Evolutionary conservation across 2,797 vertebrate genomes (phyloP), one percentile per base, ranked within the genome.

Genomic region (Botia almorhae): DNA sequence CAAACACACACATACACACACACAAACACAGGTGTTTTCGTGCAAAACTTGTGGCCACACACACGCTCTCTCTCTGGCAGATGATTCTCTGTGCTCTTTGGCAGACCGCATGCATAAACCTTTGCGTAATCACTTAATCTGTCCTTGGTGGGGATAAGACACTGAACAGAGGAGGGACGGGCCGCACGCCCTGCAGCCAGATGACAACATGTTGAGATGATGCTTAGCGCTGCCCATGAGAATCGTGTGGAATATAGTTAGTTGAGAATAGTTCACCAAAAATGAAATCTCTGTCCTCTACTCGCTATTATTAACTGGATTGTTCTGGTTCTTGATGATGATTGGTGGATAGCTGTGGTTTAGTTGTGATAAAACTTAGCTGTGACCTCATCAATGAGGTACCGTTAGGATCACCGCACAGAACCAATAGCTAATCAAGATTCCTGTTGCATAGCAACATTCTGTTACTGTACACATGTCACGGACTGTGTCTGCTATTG

Each of bases 121-220:
- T n/a, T 91, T 84, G 51, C 88, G 83, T 83, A 91, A 92, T 91
- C 91, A 89, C 85, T 90, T 88, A 83, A 91, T 91, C 89, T 84
- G 82, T 85, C 85, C 73, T 70, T 80, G 77, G 81, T 87, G 85
- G 89, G 86, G 87, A 89, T 88, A 88, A 82, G 84, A 88, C 81
- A 51, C 56, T 2, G 13, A 33, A 81, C 65, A 81, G 81, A 85
- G 56, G 74, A 76, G 58, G 81, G 36, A 14, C 56, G 26, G 56
- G 4, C 61, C 11, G 26, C 61, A 43, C 51, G 14, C 11, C 64
- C 23, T 23, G 53, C 60, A 48, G 63, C 43, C 48, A 63, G 70
- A 50, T 39, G n/a, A 36, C 56, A 53, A 50, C 26, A 4, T 1
- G 46, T 61, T 56, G 61, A 33, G 29, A 63, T n/a, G 36, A 0